phyloP scores from a whole-genome alignment of 30 jellyfish, hydroid and myxozoan species.

The Morbakka virulenta region DNA sequence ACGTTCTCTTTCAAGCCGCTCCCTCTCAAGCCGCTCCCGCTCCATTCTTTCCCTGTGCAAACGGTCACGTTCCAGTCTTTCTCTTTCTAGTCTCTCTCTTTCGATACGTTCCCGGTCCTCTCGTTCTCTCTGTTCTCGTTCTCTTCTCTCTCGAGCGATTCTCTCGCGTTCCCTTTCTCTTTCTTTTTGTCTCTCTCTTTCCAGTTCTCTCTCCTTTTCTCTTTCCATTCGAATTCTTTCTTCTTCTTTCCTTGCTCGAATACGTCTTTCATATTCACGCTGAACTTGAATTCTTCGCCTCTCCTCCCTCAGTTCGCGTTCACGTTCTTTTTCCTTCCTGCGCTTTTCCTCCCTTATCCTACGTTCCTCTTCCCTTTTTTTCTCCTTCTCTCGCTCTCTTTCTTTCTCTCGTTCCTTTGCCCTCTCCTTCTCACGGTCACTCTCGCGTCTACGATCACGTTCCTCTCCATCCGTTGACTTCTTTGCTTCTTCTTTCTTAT shows the following conservation, averaged over 20 bases:
- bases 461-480: not conserved
- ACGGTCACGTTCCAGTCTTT: constrained; percentile 85
- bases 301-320: constrained; percentile 78
- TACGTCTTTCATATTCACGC: constrained; percentile 88
- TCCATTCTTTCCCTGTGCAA: constrained; percentile 76
- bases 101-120: constrained; percentile 80
- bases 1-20: constrained; percentile 80
- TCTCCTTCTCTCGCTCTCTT: constrained; percentile 53
- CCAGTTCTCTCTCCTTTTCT: constrained; percentile 77
- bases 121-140: constrained; percentile 71
- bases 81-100: constrained; percentile 76
- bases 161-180: constrained; percentile 83
- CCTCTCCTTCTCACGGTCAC: not conserved
- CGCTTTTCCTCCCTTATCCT: constrained; percentile 73
- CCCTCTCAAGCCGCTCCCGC: constrained; percentile 86
- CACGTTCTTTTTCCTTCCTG: constrained; percentile 75
- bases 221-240: constrained; percentile 79
- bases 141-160: constrained; percentile 78
- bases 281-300: constrained; percentile 81
- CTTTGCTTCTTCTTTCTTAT: not conserved
- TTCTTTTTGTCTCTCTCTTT: constrained; percentile 80
- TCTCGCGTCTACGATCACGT: not conserved
- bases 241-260: constrained; percentile 87
- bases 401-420: constrained; percentile 57
- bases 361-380: constrained; percentile 13